Conservation (phyloP, 2,113 vertebrate species). For the Apteryx owenii region DNA sequence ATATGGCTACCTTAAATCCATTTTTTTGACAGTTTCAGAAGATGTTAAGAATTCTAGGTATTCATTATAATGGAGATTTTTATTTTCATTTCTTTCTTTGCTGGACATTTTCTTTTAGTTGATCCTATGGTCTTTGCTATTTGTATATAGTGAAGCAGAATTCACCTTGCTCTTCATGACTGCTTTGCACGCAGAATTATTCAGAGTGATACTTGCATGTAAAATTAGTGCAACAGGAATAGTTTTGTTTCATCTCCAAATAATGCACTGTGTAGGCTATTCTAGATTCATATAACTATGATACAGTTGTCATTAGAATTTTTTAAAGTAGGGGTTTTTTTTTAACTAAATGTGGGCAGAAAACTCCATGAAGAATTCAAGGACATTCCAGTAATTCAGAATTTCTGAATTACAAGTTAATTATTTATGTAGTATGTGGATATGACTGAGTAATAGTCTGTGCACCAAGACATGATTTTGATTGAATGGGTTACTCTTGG, state of each 20-base stretch:
- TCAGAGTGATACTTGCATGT: not conserved
- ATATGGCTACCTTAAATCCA: fast-evolving
- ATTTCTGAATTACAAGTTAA: slow-evolving; percentile 54
- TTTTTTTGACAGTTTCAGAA: not conserved
- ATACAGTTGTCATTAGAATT: not conserved
- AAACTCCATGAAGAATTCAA: slow-evolving; percentile 32
- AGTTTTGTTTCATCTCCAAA: not conserved
- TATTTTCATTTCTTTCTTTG: not conserved
- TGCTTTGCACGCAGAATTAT: not conserved
- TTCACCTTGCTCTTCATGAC: not conserved
- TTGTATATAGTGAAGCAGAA: not conserved
- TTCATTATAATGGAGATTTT: not conserved
- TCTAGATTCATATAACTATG: not conserved
- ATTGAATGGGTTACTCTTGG: slow-evolving; percentile 51
- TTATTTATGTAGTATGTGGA: slow-evolving; percentile 50
- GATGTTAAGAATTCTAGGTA: not conserved
- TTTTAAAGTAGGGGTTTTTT: not conserved
- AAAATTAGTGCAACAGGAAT: not conserved
- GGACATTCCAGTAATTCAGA: slow-evolving; percentile 8
- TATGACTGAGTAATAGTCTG: slow-evolving; percentile 54
- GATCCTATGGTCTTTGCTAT: not conserved
- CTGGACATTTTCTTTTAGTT: not conserved
- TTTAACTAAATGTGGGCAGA: not conserved
- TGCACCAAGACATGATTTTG: slow-evolving; percentile 54
- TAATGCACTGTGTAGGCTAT: not conserved